These are phyloP conservation scores for Lophura nycthemera DNA, from an alignment of 2,113 vertebrate species.

Conservation along the genomic window DNA sequence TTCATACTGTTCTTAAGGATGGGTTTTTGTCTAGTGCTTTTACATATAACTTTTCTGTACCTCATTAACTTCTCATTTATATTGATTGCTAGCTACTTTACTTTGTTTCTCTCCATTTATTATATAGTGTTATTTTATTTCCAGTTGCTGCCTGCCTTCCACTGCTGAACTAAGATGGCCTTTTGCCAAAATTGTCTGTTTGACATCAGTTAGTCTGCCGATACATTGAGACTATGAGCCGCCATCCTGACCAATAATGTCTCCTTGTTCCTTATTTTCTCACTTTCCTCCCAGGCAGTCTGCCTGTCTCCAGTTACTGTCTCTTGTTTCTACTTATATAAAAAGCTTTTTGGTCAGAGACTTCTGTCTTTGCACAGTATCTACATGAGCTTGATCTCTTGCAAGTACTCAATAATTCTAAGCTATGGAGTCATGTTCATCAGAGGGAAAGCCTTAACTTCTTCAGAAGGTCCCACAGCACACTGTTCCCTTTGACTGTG, in stretches of 20 bases:
- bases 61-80: slow-evolving; percentile 64
- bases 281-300: slow-evolving; percentile 32
- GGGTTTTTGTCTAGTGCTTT: slow-evolving; percentile 21
- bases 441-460: background rate
- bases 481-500: background rate
- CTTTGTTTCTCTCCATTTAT: slow-evolving; percentile 36
- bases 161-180: slow-evolving; percentile 25
- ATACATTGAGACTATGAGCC: slow-evolving; percentile 45
- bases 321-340: background rate
- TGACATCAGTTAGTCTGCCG: slow-evolving; percentile 12
- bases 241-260: slow-evolving; percentile 26
- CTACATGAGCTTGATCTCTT: background rate
- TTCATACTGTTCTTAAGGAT: background rate
- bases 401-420: background rate
- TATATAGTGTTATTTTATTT: slow-evolving; percentile 51
- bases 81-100: slow-evolving; percentile 58
- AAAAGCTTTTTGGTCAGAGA: slow-evolving; percentile 15
- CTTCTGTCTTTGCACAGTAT: slow-evolving; percentile 16
- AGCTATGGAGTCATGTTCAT: background rate
- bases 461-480: background rate
- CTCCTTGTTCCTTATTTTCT: slow-evolving; percentile 35
- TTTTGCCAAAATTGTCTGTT: slow-evolving; percentile 54
- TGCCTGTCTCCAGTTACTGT: slow-evolving; percentile 51
- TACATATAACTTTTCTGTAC: slow-evolving; percentile 42
- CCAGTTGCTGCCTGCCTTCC: slow-evolving; percentile 26